These are phyloP conservation scores for Sebastes hubbsi DNA, from an alignment of 2,797 vertebrate species.

Conservation along the genomic window DNA sequence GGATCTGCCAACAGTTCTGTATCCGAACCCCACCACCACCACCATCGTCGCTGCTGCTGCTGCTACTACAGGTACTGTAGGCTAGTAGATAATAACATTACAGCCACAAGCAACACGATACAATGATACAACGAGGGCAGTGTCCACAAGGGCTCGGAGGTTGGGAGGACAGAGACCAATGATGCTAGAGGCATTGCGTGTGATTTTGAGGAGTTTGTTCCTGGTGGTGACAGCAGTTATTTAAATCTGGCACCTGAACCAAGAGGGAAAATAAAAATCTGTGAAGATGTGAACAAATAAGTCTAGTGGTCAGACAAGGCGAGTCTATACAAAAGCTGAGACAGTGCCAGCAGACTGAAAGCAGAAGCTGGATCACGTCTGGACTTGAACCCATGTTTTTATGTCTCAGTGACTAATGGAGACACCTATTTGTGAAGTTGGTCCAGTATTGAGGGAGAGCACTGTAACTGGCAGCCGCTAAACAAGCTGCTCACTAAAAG, in stretches of 20 bases:
- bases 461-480: too few relatives aligned
- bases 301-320: neutral
- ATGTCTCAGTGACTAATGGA: too few relatives aligned
- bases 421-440: too few relatives aligned
- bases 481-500: too few relatives aligned
- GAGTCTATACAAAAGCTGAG: neutral
- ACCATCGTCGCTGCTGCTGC: neutral
- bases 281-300: neutral
- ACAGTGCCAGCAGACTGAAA: neutral
- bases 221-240: neutral
- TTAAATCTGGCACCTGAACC: neutral
- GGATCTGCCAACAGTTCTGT: conserved; percentile 72
- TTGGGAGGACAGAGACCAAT: too few relatives aligned
- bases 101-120: neutral
- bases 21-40: conserved; percentile 52
- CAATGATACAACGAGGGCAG: neutral
- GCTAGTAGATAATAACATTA: neutral
- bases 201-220: neutral
- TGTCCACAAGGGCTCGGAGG: neutral
- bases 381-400: neutral
- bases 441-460: too few relatives aligned
- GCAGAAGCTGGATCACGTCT: neutral
- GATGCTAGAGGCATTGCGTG: neutral
- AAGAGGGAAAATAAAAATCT: neutral
- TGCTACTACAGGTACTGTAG: conserved; percentile 60